Conservation (phyloP, 1,140 invertebrate species). For the Tribolium castaneum region DNA sequence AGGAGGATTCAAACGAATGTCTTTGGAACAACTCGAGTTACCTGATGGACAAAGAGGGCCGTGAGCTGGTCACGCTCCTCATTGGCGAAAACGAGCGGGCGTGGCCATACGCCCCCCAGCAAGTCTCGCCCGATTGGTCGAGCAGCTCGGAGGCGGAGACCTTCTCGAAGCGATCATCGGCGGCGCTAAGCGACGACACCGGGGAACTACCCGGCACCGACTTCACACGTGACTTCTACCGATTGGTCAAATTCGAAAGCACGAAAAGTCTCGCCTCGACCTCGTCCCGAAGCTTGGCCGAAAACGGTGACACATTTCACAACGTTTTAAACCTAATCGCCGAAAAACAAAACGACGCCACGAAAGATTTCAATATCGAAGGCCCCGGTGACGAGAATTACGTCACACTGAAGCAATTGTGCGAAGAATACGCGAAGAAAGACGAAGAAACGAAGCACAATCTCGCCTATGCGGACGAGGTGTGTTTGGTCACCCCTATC, state of each 20-base stretch:
- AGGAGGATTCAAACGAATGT: constrained; percentile 79
- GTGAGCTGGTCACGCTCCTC: constrained; percentile 65
- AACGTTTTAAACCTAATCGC: constrained; percentile 81
- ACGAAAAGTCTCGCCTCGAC: constrained; percentile 82
- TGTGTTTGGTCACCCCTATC: constrained; percentile 67
- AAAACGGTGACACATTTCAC: constrained; percentile 73
- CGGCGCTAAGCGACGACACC: constrained; percentile 73
- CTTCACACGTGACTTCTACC: constrained; percentile 81
- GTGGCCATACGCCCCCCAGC: constrained; percentile 65
- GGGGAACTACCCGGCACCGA: constrained; percentile 77
- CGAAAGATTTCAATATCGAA: constrained; percentile 62
- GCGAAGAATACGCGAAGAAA: constrained; percentile 49
- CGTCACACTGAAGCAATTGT: constrained; percentile 61
- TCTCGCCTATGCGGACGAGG: constrained; percentile 74
- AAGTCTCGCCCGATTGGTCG: constrained; percentile 71
- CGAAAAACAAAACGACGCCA: constrained; percentile 74
- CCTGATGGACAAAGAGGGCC: constrained; percentile 67
- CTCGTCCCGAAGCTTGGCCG: constrained; percentile 72
- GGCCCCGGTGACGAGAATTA: constrained; percentile 60
- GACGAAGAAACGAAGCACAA: constrained; percentile 49
- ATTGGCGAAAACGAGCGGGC: constrained; percentile 64
- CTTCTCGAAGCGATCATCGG: constrained; percentile 74
- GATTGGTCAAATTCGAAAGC: constrained; percentile 83
- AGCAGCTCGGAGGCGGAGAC: constrained; percentile 68
- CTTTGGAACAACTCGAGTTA: constrained; percentile 77